phyloP scores from a whole-genome alignment of 2,797 vertebrate genomes.

The Hybognathus amarus region DNA sequence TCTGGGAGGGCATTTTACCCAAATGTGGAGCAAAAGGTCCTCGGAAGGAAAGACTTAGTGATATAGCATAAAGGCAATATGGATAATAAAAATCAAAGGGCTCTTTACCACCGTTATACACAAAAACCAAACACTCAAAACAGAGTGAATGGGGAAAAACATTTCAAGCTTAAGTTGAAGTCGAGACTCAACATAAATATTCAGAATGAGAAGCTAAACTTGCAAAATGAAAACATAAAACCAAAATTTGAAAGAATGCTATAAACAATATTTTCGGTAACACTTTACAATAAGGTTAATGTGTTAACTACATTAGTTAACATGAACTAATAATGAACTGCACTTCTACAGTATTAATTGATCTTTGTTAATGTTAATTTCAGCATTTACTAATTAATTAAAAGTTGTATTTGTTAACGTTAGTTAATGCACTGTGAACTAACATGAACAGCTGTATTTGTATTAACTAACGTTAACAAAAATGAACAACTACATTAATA shows the following conservation, averaged over 20 bases:
- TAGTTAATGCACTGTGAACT: too few species aligned
- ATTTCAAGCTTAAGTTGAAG: constrained; percentile 11
- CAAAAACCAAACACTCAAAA: neutral
- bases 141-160: too few species aligned
- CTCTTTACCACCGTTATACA: neutral
- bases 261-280: neutral
- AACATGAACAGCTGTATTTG: too few species aligned
- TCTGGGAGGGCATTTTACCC: neutral
- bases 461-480: too few species aligned
- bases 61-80: neutral
- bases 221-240: neutral
- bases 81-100: neutral
- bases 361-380: too few species aligned
- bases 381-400: too few species aligned
- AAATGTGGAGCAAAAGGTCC: neutral
- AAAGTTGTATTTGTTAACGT: too few species aligned
- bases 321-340: too few species aligned
- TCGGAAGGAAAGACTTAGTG: neutral
- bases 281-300: too few species aligned
- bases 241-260: neutral
- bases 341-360: too few species aligned
- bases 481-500: too few species aligned
- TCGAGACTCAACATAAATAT: constrained; percentile 4
- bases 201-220: neutral
- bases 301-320: too few species aligned